Percentiles rank a stretch among this genome's conserved stretches.
These are phyloP conservation scores for Philotrypesis tridentata DNA, from an alignment of 1,140 invertebrate genomes.

Conservation along the genomic window DNA sequence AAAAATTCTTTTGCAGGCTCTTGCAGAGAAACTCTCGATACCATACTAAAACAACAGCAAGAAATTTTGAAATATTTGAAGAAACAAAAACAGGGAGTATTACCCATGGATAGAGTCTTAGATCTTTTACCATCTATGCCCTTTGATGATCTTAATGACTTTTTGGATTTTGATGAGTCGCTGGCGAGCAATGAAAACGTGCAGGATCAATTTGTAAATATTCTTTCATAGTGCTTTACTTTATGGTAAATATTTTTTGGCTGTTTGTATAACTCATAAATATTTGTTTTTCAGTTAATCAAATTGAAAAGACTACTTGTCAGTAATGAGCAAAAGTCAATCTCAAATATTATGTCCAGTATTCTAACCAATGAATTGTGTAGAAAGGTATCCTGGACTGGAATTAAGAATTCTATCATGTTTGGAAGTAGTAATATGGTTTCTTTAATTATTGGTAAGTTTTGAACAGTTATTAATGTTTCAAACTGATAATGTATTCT, in stretches of 20 bases:
- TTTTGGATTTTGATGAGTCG: conserved; percentile 46
- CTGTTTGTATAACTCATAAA: background rate
- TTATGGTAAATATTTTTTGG: background rate
- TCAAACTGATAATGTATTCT: too few relatives aligned
- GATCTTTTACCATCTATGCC: conserved; percentile 41
- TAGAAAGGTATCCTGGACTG: conserved; percentile 37
- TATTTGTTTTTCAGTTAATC: background rate
- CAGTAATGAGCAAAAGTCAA: conserved; percentile 24
- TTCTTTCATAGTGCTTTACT: background rate
- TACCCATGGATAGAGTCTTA: conserved; percentile 1
- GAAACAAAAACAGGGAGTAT: background rate
- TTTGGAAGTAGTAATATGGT: conserved; percentile 40
- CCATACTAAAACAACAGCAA: conserved; percentile 25
- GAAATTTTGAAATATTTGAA: conserved; percentile 24
- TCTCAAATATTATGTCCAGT: conserved; percentile 35
- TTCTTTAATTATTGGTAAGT: conserved; percentile 15
- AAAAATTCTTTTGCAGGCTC: background rate
- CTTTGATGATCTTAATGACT: conserved; percentile 38
- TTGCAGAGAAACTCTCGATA: conserved; percentile 26
- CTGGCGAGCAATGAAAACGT: conserved; percentile 35
- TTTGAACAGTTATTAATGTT: too few relatives aligned
- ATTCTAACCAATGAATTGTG: conserved; percentile 38
- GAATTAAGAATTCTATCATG: conserved; percentile 26
- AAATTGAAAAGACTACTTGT: conserved; percentile 33
- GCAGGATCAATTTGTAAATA: conserved; percentile 41